phyloP scores from a whole-genome alignment of 2,797 vertebrate species.

The Sparus aurata region DNA sequence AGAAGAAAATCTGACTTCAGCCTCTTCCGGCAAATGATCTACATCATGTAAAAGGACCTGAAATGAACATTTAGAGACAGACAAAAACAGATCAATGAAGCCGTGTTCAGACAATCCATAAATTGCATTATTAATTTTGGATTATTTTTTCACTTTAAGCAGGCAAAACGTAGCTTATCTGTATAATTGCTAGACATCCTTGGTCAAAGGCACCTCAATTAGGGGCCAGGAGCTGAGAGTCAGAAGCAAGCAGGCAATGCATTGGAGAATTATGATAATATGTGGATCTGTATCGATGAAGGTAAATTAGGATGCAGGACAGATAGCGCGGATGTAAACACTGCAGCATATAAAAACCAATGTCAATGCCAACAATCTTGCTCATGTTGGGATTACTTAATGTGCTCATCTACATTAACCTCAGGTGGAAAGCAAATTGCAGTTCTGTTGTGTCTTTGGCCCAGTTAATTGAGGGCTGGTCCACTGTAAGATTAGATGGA shows the following conservation, averaged over 20 bases:
- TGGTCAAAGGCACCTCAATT: conserved; percentile 7
- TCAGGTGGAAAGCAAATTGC: conserved; percentile 21
- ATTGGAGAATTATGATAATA: conserved; percentile 2
- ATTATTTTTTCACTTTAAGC: conserved; percentile 7
- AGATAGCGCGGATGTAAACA: neutral
- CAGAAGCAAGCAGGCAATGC: neutral
- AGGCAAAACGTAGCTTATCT: neutral
- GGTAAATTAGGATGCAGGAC: neutral
- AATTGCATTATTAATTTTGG: neutral
- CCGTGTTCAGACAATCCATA: neutral
- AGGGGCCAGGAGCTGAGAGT: neutral
- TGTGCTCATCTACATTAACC: conserved; percentile 26
- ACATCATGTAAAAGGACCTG: conserved; percentile 17
- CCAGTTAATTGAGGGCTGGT: conserved; percentile 39
- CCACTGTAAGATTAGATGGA: conserved; percentile 16
- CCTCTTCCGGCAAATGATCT: conserved; percentile 1
- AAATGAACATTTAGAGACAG: conserved; percentile 10
- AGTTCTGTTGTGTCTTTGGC: conserved; percentile 15
- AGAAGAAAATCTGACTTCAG: conserved; percentile 28
- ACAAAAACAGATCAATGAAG: conserved; percentile 39
- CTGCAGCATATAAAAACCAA: neutral
- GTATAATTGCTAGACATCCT: conserved; percentile 2
- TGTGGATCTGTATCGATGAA: conserved; percentile 27
- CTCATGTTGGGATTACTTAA: conserved; percentile 25
- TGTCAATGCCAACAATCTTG: conserved; percentile 10